Evolutionary conservation across 2,888 invertebrate genomes (phyloP).

Genomic region (Idaea biselata): DNA sequence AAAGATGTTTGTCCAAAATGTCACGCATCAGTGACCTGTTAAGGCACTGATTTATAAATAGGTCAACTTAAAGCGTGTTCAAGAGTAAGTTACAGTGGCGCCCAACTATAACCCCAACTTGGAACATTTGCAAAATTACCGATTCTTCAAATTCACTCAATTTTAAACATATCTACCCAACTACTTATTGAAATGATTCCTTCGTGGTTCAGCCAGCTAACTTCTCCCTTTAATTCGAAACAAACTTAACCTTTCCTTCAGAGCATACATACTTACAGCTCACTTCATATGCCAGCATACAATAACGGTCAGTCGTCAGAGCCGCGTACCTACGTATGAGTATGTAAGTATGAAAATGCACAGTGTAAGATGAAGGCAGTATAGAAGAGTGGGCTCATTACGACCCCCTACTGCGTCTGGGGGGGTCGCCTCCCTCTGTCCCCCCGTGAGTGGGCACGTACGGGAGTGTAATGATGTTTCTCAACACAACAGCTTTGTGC

Average conservation of each 20-base stretch:
- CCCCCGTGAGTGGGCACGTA: slow-evolving; percentile 26
- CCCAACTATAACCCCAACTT: too few species aligned
- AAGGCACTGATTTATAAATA: neutral
- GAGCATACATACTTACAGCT: neutral
- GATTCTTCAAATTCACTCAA: too few species aligned
- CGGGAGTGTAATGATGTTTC: slow-evolving; percentile 32
- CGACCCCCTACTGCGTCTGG: slow-evolving; percentile 30
- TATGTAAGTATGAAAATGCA: slow-evolving; percentile 34
- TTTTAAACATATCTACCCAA: too few species aligned
- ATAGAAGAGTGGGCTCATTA: slow-evolving; percentile 31
- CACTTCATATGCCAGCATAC: slow-evolving; percentile 2
- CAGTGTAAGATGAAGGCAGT: slow-evolving; percentile 28
- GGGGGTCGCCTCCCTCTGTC: slow-evolving; percentile 18
- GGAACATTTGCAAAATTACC: too few species aligned
- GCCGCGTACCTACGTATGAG: slow-evolving; percentile 21
- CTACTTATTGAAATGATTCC: too few species aligned
- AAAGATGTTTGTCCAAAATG: neutral
- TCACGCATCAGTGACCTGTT: slow-evolving; percentile 1
- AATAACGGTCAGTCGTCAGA: slow-evolving; percentile 24
- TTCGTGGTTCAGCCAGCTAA: too few species aligned
- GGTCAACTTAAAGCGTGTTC: neutral
- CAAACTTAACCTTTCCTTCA: neutral
- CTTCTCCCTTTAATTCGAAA: neutral
- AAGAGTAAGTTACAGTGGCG: neutral
- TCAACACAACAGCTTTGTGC: slow-evolving; percentile 32